phyloP scores from a whole-genome alignment of 1,140 invertebrate species.

The Trypoxylus dichotomus region DNA sequence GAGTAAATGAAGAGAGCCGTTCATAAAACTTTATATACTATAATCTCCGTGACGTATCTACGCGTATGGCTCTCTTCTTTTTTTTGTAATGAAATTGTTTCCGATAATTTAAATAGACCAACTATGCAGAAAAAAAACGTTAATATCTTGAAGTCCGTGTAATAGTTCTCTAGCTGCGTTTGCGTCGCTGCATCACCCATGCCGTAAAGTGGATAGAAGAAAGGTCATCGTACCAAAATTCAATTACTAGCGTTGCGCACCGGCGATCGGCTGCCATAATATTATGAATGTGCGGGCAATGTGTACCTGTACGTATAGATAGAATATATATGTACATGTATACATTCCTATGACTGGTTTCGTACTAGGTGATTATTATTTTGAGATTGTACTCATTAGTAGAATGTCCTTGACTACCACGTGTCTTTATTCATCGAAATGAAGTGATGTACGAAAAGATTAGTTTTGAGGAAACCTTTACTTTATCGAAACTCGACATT shows the following conservation, averaged over 20 bases:
- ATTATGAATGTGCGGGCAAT: slow-evolving; percentile 18
- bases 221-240: slow-evolving; percentile 33
- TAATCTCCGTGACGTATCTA: no score
- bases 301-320: neutral
- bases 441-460: no score
- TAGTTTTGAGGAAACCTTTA: no score
- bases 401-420: no score
- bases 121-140: neutral
- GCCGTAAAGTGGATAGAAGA: neutral
- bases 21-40: no score
- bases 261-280: slow-evolving; percentile 5
- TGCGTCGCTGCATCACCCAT: neutral
- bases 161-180: neutral
- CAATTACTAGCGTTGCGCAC: slow-evolving; percentile 28
- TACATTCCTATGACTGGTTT: neutral
- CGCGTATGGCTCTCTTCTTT: neutral
- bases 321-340: neutral
- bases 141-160: slow-evolving; percentile 15
- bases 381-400: no score
- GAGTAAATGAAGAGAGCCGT: no score
- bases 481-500: no score
- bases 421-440: no score
- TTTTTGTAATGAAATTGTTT: neutral
- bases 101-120: neutral
- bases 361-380: neutral